These are phyloP conservation scores for Lepeophtheirus salmonis DNA, from an alignment of 1,140 invertebrate species.

Conservation along the genomic window DNA sequence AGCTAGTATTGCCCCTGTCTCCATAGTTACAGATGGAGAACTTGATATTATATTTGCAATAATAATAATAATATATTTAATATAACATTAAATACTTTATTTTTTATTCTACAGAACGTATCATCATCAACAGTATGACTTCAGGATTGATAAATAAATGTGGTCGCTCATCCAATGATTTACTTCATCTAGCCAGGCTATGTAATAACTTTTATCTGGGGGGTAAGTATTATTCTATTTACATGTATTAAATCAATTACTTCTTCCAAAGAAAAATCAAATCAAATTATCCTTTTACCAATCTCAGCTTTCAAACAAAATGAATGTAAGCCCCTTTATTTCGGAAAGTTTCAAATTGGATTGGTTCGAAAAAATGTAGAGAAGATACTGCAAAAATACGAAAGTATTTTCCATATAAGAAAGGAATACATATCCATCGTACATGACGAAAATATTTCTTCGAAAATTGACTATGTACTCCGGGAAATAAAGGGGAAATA, in stretches of 20 bases:
- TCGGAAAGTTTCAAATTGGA: conserved; percentile 68
- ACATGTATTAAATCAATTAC: too few relatives aligned
- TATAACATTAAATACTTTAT: too few relatives aligned
- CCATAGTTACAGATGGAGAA: too few relatives aligned
- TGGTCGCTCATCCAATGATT: not conserved
- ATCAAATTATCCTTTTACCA: too few relatives aligned
- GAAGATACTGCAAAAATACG: conserved; percentile 47
- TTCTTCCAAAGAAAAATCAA: too few relatives aligned
- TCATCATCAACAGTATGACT: not conserved
- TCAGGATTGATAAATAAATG: not conserved
- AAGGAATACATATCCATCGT: conserved; percentile 41
- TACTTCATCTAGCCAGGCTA: not conserved
- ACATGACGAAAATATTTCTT: conserved; percentile 56
- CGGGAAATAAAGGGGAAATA: conserved; percentile 44
- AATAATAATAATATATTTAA: too few relatives aligned
- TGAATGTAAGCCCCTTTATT: conserved; percentile 61
- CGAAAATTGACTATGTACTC: conserved; percentile 54
- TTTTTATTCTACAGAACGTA: too few relatives aligned
- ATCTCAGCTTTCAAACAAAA: conserved; percentile 3
- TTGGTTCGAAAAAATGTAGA: conserved; percentile 59
- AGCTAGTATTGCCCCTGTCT: too few relatives aligned
- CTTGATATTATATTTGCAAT: too few relatives aligned
- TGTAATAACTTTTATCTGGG: not conserved
- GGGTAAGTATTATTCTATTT: not conserved
- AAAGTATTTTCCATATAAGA: conserved; percentile 51